Evolutionary conservation across 35 echinoderm and acorn worm species (phyloP).

Genomic region (Apostichopus japonicus): DNA sequence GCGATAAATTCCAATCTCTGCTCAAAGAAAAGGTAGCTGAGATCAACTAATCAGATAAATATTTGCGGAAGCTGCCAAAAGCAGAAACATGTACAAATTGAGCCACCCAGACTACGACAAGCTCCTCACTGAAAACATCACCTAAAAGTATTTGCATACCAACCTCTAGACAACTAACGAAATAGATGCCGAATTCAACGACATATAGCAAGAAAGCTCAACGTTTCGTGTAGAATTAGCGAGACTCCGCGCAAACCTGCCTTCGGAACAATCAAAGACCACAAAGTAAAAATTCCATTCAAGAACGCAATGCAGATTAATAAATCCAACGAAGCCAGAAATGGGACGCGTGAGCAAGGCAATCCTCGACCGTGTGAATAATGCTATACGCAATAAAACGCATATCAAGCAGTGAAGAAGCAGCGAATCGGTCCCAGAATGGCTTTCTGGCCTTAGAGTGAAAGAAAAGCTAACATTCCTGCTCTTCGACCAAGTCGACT

Average conservation of each 20-base stretch:
- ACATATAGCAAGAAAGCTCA: neutral
- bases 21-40: conserved; percentile 1
- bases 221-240: neutral
- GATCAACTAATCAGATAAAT: neutral
- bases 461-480: conserved; percentile 31
- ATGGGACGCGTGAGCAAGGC: conserved; percentile 49
- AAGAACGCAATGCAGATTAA: neutral
- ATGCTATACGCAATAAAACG: conserved; percentile 1
- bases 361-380: conserved; percentile 56
- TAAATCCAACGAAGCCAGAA: conserved; percentile 65
- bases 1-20: neutral
- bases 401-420: conserved; percentile 58
- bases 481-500: conserved; percentile 59
- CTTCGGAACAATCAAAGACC: neutral
- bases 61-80: too few relatives aligned
- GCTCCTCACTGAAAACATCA: too few relatives aligned
- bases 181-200: too few relatives aligned
- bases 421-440: conserved; percentile 34
- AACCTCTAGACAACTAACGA: too few relatives aligned
- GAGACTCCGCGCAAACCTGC: neutral
- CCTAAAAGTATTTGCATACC: too few relatives aligned
- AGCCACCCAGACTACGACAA: too few relatives aligned
- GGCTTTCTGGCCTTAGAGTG: conserved; percentile 31
- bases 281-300: conserved; percentile 7
- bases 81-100: too few relatives aligned